Evolutionary conservation across 2,888 invertebrate genomes (phyloP).

Genomic region (Parapristionchus giblindavisi): DNA sequence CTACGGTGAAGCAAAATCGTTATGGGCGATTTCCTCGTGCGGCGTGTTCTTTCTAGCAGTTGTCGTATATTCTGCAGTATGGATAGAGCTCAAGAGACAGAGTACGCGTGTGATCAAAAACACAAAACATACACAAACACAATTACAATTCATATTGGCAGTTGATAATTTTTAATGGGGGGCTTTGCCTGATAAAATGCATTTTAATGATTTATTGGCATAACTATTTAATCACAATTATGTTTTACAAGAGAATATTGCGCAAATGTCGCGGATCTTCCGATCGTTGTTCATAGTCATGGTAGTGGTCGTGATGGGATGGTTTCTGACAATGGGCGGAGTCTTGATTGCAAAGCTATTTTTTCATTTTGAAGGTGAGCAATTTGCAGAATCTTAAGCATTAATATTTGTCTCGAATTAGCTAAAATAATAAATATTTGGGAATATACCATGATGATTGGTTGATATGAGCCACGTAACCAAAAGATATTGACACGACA

Average conservation of each 20-base stretch:
- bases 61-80: conserved; percentile 3
- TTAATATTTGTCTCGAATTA: too few species aligned
- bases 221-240: too few species aligned
- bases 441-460: neutral
- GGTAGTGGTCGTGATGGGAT: conserved; percentile 24
- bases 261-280: conserved; percentile 6
- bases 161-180: too few species aligned
- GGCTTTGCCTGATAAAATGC: too few species aligned
- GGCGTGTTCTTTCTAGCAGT: neutral
- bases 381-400: neutral
- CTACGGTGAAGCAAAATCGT: conserved; percentile 1
- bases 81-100: conserved; percentile 2
- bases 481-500: too few species aligned
- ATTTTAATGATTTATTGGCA: too few species aligned
- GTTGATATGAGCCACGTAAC: neutral
- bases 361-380: neutral
- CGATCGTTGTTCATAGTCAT: conserved; percentile 28
- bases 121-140: too few species aligned
- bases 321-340: conserved; percentile 23
- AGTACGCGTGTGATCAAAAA: too few species aligned
- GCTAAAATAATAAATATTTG: neutral
- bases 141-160: too few species aligned
- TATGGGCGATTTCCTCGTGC: conserved; percentile 23
- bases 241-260: neutral
- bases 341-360: neutral